These are phyloP conservation scores for Euborellia annulipes DNA, from an alignment of 1,140 invertebrate species.

Conservation along the genomic window DNA sequence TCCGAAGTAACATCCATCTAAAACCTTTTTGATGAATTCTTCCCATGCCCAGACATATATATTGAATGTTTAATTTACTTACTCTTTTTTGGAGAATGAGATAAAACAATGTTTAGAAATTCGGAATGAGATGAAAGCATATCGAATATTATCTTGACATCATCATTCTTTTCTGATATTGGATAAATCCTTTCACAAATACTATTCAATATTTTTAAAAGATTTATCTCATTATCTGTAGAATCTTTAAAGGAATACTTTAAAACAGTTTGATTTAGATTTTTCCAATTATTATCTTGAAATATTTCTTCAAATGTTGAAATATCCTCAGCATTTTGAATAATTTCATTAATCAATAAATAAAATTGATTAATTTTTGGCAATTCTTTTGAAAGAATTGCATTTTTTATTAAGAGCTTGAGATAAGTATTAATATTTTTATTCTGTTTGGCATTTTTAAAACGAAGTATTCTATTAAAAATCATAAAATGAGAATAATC, in stretches of 20 bases:
- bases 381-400: no score
- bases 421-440: no score
- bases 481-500: no score
- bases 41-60: slow-evolving; percentile 6
- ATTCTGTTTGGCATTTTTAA: no score
- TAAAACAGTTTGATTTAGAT: slow-evolving; percentile 44
- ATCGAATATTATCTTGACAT: slow-evolving; percentile 42
- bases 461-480: no score
- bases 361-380: no score
- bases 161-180: slow-evolving; percentile 27
- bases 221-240: slow-evolving; percentile 25
- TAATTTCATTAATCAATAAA: no score
- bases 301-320: slow-evolving; percentile 27
- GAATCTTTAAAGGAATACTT: slow-evolving; percentile 42
- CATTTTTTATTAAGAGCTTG: no score
- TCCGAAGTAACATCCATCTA: no score
- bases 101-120: slow-evolving; percentile 47
- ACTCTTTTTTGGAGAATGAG: slow-evolving; percentile 27
- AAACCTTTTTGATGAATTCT: no score
- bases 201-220: slow-evolving; percentile 36
- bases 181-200: slow-evolving; percentile 41
- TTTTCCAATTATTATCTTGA: slow-evolving; percentile 41
- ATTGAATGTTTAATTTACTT: slow-evolving; percentile 25
- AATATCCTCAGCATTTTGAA: no score
- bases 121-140: slow-evolving; percentile 59